A percentile compares a stretch with the other conserved stretches of the same genome.
Conservation (phyloP, 1,140 invertebrate genomes). For the Drosophila kikkawai region DNA sequence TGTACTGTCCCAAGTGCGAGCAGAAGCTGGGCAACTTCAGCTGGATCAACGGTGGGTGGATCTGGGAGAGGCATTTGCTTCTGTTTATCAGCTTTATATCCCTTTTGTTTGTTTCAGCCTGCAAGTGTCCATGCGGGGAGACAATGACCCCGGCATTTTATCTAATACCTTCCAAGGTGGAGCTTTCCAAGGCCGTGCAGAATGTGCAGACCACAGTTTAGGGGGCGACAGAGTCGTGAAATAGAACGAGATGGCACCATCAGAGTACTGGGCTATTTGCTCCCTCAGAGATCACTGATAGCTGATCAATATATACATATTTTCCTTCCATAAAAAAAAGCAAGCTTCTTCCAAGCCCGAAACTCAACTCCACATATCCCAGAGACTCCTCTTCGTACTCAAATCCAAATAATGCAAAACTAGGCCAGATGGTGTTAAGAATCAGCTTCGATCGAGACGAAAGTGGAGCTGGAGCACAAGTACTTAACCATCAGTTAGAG, state of each 20-base stretch:
- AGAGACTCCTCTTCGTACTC: slow-evolving; percentile 1
- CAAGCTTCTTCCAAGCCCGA: slow-evolving; percentile 8
- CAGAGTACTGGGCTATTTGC: neutral
- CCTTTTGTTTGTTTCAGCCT: slow-evolving; percentile 85
- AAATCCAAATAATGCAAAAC: neutral
- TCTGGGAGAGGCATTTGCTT: too few species aligned
- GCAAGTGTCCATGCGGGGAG: slow-evolving; percentile 93
- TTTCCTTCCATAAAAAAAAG: neutral
- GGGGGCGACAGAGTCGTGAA: slow-evolving; percentile 1
- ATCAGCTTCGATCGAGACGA: neutral
- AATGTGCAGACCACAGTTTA: slow-evolving; percentile 94
- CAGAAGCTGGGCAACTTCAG: slow-evolving; percentile 93
- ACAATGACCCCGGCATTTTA: slow-evolving; percentile 95
- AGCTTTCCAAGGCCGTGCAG: slow-evolving; percentile 93
- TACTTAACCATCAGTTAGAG: neutral
- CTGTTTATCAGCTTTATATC: neutral
- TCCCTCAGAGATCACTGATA: neutral
- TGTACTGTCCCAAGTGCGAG: slow-evolving; percentile 93
- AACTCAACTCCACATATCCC: slow-evolving; percentile 16
- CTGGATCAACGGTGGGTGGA: slow-evolving; percentile 90
- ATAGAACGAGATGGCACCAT: slow-evolving; percentile 26
- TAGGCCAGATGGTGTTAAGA: neutral
- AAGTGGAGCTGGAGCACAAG: neutral
- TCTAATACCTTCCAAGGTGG: slow-evolving; percentile 93
- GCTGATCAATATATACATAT: neutral